Evolutionary conservation across 2,888 invertebrate genomes (phyloP), one percentile per base, ranked within the genome.

Genomic region (Philaethria dido): DNA sequence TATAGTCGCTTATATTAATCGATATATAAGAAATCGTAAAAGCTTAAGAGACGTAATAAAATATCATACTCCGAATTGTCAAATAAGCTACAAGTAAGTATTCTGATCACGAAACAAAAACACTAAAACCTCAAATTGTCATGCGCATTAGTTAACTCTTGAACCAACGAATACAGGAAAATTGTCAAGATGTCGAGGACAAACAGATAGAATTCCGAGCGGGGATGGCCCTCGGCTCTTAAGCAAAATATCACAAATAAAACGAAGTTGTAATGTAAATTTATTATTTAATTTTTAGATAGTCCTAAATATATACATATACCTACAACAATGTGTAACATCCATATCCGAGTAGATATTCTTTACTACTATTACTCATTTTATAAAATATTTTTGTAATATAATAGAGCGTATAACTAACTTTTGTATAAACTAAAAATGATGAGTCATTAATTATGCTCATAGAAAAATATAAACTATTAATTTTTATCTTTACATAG

Each of bases 31-130:
- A n/a, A 48, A 29, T 8, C n/a, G 22, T n/a, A 29, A 25, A 50
- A n/a, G 16, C 50, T 25, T 50, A 25, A 25, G n/a, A n/a, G n/a
- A 50, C 14, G 25, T 50, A 20, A 47, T 22, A 50, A 50, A 50
- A 50, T 50, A 8, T 16, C n/a, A 8, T 25, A n/a, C n/a, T 25
- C 8, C n/a, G 50, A 50, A 50, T 50, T 9, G 22, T 22, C n/a
- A 22, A 42, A 16, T n/a, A 39, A 8, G 20, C 22, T 22, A 5
- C 50, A 22, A 42, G 18, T 42, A 22, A 42, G 18, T 42, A 52
- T 16, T 52, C 39, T 11, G 50, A 16, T 52, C 52, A 62, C 62
- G 50, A 62, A 45, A 25, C 25, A 25, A 50, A 33, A 29, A 29
- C 16, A 50, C 42, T 52, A 50, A 42, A 25, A 42, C 16, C 42